Evolutionary conservation across 1,140 invertebrate genomes (phyloP), one percentile per base, ranked within the genome.

Genomic region (Ceratosolen fusciceps): DNA sequence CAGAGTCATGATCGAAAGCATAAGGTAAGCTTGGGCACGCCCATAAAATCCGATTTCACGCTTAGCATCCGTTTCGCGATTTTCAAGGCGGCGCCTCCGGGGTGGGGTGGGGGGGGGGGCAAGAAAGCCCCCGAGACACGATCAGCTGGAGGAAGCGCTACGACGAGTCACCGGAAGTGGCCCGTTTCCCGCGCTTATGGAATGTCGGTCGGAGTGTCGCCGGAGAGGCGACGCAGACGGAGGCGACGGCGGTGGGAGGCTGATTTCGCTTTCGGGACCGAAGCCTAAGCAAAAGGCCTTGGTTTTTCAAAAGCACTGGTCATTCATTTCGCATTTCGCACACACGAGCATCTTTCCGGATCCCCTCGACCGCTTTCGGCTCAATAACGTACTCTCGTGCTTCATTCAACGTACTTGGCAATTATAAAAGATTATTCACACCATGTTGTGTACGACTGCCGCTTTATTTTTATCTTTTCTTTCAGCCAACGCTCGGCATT

Each of bases 121-220:
- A 62, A 26, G 34, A 56, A 56, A 56, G 26, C n/a, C n/a, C n/a
- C n/a, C n/a, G n/a, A n/a, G n/a, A n/a, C 29, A 62, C 21, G 21
- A 21, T 34, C 60, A 34, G 19, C 31, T 31, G 60, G 31, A 31
- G 16, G 31, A 70, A 26, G 12, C 4, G 39, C 1, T 12, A 52
- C 70, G 70, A 76, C 70, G 70, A 76, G 62, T 58, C 62, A 62
- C 12, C 79, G 79, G 79, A 80, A 80, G 73, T 76, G 73, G 58
- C 60, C 73, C 54, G 34, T 80, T 80, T 80, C 73, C 79, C 79
- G 73, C 39, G 62, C 39, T 29, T 34, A 21, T 10, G 62, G 49
- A 68, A 79, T 79, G 71, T 79, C 70, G 77, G 72, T 74, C 67
- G 68, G 26, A 47, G 24, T 14, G 52, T 16, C 7, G 58, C 2